Percentiles rank a stretch among this genome's conserved stretches.
Conservation (phyloP, 1,140 invertebrate species). For the Formica selysi region DNA sequence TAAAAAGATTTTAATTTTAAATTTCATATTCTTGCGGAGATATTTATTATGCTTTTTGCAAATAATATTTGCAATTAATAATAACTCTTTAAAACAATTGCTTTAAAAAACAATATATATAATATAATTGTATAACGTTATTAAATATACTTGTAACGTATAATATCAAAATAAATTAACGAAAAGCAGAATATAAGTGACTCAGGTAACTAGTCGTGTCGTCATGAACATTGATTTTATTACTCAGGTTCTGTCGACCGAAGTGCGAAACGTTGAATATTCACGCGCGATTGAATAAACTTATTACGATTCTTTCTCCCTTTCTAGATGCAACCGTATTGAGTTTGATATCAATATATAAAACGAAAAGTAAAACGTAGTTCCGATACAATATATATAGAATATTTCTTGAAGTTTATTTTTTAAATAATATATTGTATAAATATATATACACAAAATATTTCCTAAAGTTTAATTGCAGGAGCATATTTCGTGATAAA, state of each 20-base stretch:
- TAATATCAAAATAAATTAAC: background rate
- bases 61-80: background rate
- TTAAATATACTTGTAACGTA: background rate
- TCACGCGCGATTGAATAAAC: slow-evolving; percentile 14
- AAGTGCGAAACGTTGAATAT: slow-evolving; percentile 46
- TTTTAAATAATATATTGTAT: no score
- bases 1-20: background rate
- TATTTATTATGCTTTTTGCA: background rate
- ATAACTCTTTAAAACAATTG: background rate
- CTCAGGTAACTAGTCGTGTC: background rate
- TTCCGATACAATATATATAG: background rate
- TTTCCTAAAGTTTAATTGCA: slow-evolving; percentile 15
- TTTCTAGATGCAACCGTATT: background rate
- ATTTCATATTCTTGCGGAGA: background rate
- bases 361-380: background rate
- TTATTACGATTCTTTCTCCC: slow-evolving; percentile 19
- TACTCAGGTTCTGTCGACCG: slow-evolving; percentile 12
- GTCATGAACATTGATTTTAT: slow-evolving; percentile 6
- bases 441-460: background rate
- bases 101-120: no score
- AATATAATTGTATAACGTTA: background rate
- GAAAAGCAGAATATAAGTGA: background rate
- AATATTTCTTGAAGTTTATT: slow-evolving; percentile 27
- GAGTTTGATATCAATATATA: slow-evolving; percentile 28
- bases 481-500: background rate